A percentile compares a stretch with the other conserved stretches of the same genome.
Evolutionary conservation across 2,113 vertebrate genomes (phyloP).

Genomic region (Cochlearius cochlearius): DNA sequence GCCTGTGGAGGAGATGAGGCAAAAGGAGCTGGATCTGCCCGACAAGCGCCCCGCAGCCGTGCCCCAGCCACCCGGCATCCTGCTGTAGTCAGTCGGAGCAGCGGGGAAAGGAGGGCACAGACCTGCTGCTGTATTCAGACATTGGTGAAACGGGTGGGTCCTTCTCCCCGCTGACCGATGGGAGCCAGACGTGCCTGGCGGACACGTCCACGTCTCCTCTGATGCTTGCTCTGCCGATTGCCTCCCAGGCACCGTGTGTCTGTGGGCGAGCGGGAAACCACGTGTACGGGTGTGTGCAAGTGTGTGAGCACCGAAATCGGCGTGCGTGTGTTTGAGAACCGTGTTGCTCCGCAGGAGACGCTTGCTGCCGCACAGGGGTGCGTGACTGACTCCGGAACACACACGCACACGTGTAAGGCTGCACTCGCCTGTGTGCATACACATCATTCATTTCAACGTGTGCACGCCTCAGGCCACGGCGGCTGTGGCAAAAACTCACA

Average conservation of each 20-base stretch:
- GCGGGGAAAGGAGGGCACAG: not conserved
- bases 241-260: not conserved
- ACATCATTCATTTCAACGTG: not conserved
- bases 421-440: not conserved
- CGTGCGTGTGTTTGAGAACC: not conserved
- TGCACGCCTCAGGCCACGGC: not conserved
- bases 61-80: not conserved
- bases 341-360: not conserved
- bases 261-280: not conserved
- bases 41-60: accelerated
- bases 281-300: accelerated
- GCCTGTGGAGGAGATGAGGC: not conserved
- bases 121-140: not conserved
- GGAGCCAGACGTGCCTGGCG: not conserved
- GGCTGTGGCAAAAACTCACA: not conserved
- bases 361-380: too few relatives aligned
- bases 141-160: not conserved
- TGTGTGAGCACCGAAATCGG: not conserved
- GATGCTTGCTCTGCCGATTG: not conserved
- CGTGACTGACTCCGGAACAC: not conserved
- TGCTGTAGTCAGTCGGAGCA: not conserved
- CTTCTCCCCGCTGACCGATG: not conserved
- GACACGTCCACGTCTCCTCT: not conserved
- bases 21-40: not conserved
- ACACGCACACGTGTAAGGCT: accelerated